A percentile compares a stretch with the other conserved stretches of the same genome.
Conservation (phyloP, 2,797 vertebrate species). For the Acropternis orthonyx region DNA sequence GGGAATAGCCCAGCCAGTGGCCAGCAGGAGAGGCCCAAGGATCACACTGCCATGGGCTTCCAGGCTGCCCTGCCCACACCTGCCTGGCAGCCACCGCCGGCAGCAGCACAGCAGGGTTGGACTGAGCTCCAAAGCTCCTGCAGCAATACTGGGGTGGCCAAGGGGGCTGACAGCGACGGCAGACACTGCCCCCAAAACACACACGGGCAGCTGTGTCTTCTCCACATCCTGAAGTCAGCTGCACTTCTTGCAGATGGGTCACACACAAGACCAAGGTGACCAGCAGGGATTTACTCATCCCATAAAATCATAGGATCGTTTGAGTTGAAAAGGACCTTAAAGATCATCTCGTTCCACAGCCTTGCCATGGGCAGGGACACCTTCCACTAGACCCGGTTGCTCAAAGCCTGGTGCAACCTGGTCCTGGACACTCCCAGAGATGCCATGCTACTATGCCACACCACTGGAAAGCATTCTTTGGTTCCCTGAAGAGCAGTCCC, state of each 20-base stretch:
- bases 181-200: neutral
- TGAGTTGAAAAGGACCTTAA: neutral
- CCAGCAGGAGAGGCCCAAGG: neutral
- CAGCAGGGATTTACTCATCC: neutral
- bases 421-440: neutral
- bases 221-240: neutral
- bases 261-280: neutral
- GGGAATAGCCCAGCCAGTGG: neutral
- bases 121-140: neutral
- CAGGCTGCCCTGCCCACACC: neutral
- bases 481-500: neutral
- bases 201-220: neutral
- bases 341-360: neutral
- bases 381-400: neutral
- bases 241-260: neutral
- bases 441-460: neutral
- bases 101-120: accelerated
- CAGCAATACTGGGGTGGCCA: neutral
- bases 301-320: neutral
- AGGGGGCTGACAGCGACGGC: accelerated
- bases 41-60: neutral
- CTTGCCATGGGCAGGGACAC: neutral
- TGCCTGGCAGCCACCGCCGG: accelerated
- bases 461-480: neutral
- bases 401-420: neutral